Conservation (phyloP, 2,113 vertebrate species). For the Myrmecobius fasciatus region DNA sequence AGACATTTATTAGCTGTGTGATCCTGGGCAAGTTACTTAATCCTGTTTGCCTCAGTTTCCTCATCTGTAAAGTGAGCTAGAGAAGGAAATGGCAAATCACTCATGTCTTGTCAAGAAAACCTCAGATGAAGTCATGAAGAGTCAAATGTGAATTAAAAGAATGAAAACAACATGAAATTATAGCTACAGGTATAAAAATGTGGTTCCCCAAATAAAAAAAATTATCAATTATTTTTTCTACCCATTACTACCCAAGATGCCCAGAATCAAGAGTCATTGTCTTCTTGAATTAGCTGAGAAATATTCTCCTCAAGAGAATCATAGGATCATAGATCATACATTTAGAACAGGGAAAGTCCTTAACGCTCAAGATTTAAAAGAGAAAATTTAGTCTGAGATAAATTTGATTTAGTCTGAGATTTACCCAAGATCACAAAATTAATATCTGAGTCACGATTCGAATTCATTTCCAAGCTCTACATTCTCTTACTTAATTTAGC, state of each 20-base stretch:
- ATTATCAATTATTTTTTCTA: background rate
- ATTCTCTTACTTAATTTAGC: background rate
- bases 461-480: background rate
- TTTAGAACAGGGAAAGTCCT: background rate
- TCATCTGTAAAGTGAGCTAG: background rate
- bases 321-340: background rate
- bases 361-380: background rate
- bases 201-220: background rate
- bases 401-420: no score
- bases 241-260: background rate
- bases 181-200: background rate
- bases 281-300: background rate
- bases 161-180: background rate
- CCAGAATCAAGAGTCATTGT: background rate
- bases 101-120: background rate
- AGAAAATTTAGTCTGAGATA: background rate
- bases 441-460: background rate
- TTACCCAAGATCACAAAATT: background rate
- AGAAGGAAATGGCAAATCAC: background rate
- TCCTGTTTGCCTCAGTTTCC: background rate
- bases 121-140: background rate
- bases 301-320: background rate
- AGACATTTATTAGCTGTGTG: background rate
- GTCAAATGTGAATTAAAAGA: background rate
- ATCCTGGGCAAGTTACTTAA: background rate